phyloP scores from a whole-genome alignment of 1,140 invertebrate species.

The Bradynema listronoti region DNA sequence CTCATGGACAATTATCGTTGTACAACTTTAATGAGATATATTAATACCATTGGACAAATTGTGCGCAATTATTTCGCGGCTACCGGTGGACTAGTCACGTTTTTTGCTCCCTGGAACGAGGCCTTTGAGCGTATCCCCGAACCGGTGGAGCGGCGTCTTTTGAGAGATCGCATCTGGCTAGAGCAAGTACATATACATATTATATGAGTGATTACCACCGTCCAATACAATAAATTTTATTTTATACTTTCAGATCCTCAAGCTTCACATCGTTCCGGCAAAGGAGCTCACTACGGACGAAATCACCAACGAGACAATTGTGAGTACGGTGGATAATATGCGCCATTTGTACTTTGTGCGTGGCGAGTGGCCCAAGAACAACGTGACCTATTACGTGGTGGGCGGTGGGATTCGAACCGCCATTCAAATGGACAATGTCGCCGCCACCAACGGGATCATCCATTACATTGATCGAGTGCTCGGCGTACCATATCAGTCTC shows the following conservation, averaged over 20 bases:
- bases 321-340: constrained; percentile 57
- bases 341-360: constrained; percentile 47
- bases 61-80: constrained; percentile 55
- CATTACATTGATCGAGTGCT: constrained; percentile 89
- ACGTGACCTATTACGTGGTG: constrained; percentile 57
- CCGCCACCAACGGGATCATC: constrained; percentile 80
- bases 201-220: neutral
- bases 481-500: constrained; percentile 78
- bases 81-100: constrained; percentile 56
- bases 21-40: constrained; percentile 58
- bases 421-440: constrained; percentile 69
- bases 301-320: constrained; percentile 57
- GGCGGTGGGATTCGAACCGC: constrained; percentile 54
- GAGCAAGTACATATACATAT: constrained; percentile 41
- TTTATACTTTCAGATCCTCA: constrained; percentile 37
- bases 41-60: constrained; percentile 56
- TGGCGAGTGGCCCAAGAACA: constrained; percentile 58
- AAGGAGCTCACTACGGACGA: constrained; percentile 57
- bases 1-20: constrained; percentile 54
- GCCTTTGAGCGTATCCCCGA: constrained; percentile 57
- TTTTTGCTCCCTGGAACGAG: constrained; percentile 57
- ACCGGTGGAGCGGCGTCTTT: constrained; percentile 48
- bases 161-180: constrained; percentile 55
- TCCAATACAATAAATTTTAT: neutral
- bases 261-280: constrained; percentile 56